Conservation (phyloP, 2,888 invertebrate species). For the Pandemis heparana region DNA sequence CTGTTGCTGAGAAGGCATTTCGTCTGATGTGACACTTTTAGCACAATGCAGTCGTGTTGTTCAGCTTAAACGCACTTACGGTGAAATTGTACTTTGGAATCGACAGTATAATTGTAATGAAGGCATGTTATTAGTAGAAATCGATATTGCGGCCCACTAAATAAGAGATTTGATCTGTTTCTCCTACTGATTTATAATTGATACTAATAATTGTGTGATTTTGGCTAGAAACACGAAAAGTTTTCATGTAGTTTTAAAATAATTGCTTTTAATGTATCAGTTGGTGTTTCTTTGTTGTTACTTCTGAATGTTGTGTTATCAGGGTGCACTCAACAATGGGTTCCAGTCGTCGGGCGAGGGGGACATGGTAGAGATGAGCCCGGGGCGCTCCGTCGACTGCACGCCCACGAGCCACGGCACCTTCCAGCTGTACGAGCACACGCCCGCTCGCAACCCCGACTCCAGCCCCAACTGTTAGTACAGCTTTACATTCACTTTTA, state of each 20-base stretch:
- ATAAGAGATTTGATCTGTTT: neutral
- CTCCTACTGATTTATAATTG: neutral
- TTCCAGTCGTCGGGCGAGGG: conserved; percentile 62
- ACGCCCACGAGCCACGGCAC: conserved; percentile 79
- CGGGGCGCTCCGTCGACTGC: conserved; percentile 64
- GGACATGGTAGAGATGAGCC: conserved; percentile 72
- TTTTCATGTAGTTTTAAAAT: neutral
- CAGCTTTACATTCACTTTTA: neutral
- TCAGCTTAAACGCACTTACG: neutral
- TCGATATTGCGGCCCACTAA: neutral
- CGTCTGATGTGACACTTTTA: neutral
- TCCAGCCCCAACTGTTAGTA: conserved; percentile 71
- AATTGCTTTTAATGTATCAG: neutral
- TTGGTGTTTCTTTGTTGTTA: neutral
- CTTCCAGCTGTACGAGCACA: conserved; percentile 76
- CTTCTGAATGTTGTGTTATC: conserved; percentile 8
- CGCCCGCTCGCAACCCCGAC: conserved; percentile 57
- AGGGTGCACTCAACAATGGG: conserved; percentile 65
- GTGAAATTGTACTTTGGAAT: conserved; percentile 2
- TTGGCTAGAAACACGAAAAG: neutral
- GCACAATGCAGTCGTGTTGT: neutral
- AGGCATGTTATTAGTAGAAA: neutral
- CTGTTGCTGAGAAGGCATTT: neutral
- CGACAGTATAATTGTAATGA: neutral
- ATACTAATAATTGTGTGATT: neutral